phyloP scores from a whole-genome alignment of 2,797 vertebrate species.

The Vultur gryphus region DNA sequence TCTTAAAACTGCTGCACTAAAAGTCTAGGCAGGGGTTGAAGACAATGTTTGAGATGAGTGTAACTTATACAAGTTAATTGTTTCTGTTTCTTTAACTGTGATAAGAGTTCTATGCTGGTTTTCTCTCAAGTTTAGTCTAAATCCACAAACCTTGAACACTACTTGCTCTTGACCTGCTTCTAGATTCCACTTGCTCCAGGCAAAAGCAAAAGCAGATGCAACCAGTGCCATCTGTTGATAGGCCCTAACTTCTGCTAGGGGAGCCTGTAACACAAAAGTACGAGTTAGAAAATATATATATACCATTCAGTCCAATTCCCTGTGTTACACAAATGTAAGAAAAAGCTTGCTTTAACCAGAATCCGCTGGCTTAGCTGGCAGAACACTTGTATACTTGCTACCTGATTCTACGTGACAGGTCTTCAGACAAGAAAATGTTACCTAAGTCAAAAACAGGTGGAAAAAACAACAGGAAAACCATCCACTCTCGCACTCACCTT shows the following conservation, averaged over 20 bases:
- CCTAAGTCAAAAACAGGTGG: rapidly evolving
- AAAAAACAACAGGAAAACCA: neutral
- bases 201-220: conserved; percentile 82
- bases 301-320: neutral
- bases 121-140: neutral
- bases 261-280: conserved; percentile 65
- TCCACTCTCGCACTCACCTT: conserved; percentile 75
- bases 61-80: neutral
- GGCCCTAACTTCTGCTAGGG: conserved; percentile 74
- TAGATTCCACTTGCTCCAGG: conserved; percentile 90
- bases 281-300: rapidly evolving
- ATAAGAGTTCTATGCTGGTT: neutral
- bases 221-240: conserved; percentile 90
- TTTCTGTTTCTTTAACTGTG: neutral
- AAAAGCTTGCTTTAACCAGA: neutral
- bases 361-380: neutral
- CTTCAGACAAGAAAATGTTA: neutral
- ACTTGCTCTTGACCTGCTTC: conserved; percentile 75
- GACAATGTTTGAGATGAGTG: neutral
- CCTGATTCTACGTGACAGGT: neutral
- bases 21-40: neutral
- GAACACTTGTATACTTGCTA: neutral
- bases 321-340: neutral
- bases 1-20: neutral
- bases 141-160: conserved; percentile 80